A percentile compares a stretch with the other conserved stretches of the same genome.
Evolutionary conservation across 2,888 invertebrate genomes (phyloP).

Genomic region (Odontothrips loti): DNA sequence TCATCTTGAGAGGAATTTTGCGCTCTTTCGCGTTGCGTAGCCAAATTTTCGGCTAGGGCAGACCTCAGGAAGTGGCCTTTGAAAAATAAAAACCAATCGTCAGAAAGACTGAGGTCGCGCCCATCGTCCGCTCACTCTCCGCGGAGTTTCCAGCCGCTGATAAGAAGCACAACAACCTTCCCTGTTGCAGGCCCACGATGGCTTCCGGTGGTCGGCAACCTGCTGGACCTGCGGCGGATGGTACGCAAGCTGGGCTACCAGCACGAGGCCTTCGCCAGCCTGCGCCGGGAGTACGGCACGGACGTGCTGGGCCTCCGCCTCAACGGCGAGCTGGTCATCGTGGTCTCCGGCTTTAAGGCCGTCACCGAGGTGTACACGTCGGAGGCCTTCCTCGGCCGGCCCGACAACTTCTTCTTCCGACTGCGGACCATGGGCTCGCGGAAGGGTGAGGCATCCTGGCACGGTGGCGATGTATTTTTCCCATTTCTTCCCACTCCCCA

Average conservation of each 20-base stretch:
- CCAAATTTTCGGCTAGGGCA: too few species aligned
- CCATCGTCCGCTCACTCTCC: too few species aligned
- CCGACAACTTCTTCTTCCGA: conserved; percentile 60
- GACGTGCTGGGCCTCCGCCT: conserved; percentile 56
- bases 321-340: conserved; percentile 52
- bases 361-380: conserved; percentile 53
- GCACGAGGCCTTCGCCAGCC: conserved; percentile 51
- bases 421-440: conserved; percentile 60
- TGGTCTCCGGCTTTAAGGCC: conserved; percentile 53
- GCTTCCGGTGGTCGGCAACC: conserved; percentile 49
- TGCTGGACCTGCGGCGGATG: conserved; percentile 45
- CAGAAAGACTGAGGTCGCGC: too few species aligned
- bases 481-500: too few species aligned
- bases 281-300: conserved; percentile 51
- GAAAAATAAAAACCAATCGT: too few species aligned
- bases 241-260: conserved; percentile 49
- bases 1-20: too few species aligned
- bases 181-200: conserved; percentile 47
- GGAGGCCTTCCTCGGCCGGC: conserved; percentile 61
- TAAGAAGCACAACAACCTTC: background rate
- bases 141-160: too few species aligned
- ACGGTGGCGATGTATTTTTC: too few species aligned
- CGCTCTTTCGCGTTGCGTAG: too few species aligned
- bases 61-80: too few species aligned
- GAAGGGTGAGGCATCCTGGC: conserved; percentile 50